These are phyloP conservation scores for Malacoraja senta DNA, from an alignment of 2,797 vertebrate genomes.

Conservation along the genomic window DNA sequence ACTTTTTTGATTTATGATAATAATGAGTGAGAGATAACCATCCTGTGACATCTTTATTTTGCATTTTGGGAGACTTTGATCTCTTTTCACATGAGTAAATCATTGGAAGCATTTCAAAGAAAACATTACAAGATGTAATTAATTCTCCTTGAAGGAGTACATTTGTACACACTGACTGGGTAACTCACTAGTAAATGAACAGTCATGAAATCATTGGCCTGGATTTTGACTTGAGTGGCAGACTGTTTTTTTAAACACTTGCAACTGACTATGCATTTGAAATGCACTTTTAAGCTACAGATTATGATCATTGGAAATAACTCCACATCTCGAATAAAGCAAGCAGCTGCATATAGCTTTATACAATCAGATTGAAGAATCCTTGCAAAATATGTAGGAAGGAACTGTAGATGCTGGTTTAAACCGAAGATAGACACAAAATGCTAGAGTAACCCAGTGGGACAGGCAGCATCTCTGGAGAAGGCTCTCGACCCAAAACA, in stretches of 20 bases:
- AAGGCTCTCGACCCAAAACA: no score
- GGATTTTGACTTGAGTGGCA: background rate
- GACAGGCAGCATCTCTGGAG: no score
- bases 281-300: background rate
- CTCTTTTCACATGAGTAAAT: slow-evolving; percentile 10
- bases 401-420: no score
- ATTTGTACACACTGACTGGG: slow-evolving; percentile 1
- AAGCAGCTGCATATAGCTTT: background rate
- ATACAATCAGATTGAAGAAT: background rate
- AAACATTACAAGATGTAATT: slow-evolving; percentile 22
- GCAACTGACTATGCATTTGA: background rate
- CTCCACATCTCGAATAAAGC: no score
- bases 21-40: slow-evolving; percentile 18
- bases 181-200: background rate
- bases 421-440: no score
- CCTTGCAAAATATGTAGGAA: background rate
- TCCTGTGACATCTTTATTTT: slow-evolving; percentile 1
- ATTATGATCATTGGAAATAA: background rate
- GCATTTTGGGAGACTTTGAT: slow-evolving; percentile 25
- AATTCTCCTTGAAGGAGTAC: slow-evolving; percentile 18
- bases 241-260: background rate
- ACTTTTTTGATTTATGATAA: slow-evolving; percentile 18
- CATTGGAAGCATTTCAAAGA: slow-evolving; percentile 29
- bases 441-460: no score
- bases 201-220: slow-evolving; percentile 6